A percentile compares a stretch with the other conserved stretches of the same genome.
These are phyloP conservation scores for Noctua pronuba DNA, from an alignment of 2,888 invertebrate genomes.

Conservation along the genomic window DNA sequence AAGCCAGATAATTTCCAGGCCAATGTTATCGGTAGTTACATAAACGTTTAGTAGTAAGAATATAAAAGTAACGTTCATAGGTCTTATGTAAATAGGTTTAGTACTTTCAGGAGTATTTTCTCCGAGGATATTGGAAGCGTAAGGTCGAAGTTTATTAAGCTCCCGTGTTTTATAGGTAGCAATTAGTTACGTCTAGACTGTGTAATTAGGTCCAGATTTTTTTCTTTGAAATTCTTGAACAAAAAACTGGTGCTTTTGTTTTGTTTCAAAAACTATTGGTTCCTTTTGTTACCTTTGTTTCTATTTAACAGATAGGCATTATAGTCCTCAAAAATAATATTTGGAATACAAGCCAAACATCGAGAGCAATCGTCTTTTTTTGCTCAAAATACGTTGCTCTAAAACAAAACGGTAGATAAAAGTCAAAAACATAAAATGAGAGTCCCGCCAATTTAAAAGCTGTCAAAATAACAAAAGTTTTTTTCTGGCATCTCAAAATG, in stretches of 20 bases:
- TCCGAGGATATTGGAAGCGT: constrained; percentile 38
- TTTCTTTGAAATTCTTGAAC: neutral
- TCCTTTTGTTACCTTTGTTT: neutral
- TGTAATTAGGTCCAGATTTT: constrained; percentile 32
- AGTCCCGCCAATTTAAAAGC: constrained; percentile 20
- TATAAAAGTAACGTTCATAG: constrained; percentile 47
- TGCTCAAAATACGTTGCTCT: neutral
- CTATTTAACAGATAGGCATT: neutral
- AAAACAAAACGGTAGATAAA: neutral
- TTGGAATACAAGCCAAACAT: neutral
- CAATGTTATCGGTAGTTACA: constrained; percentile 34
- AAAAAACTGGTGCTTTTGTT: neutral
- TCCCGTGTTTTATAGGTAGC: constrained; percentile 36
- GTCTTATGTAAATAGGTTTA: constrained; percentile 54
- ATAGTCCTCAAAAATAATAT: neutral
- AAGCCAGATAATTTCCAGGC: constrained; percentile 29
- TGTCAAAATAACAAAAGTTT: constrained; percentile 25
- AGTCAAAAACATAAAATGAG: neutral
- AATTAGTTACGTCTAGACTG: constrained; percentile 38
- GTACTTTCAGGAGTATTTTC: constrained; percentile 42
- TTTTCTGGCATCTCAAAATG: constrained; percentile 24
- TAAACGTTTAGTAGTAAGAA: constrained; percentile 46
- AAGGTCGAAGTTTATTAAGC: constrained; percentile 51
- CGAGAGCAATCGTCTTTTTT: too few relatives aligned
- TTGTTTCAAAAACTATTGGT: neutral